These are phyloP conservation scores for Zaprionus inermis DNA, from an alignment of 1,140 invertebrate genomes.

Conservation along the genomic window DNA sequence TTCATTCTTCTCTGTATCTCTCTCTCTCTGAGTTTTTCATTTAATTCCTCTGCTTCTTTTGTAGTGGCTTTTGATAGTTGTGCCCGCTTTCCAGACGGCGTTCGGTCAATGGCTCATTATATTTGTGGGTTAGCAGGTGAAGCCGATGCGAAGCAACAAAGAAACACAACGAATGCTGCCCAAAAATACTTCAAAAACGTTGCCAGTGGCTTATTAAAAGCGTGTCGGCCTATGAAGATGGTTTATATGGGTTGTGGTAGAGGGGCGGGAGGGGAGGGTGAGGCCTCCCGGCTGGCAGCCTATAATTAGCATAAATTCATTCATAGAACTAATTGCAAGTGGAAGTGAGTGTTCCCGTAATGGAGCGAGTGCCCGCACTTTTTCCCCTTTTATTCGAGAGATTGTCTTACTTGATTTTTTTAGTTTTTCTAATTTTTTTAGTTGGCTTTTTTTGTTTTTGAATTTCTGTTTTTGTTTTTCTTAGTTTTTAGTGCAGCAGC, in stretches of 20 bases:
- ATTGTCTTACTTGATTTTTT: constrained; percentile 9
- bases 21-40: constrained; percentile 31
- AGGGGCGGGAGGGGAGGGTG: neutral
- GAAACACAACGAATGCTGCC: constrained; percentile 37
- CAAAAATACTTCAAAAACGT: constrained; percentile 39
- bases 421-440: neutral
- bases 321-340: constrained; percentile 79
- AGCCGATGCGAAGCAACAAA: constrained; percentile 49
- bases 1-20: constrained; percentile 22
- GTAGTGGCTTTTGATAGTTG: constrained; percentile 23
- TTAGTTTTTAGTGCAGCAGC: constrained; percentile 55
- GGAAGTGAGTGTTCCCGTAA: constrained; percentile 74
- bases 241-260: constrained; percentile 34
- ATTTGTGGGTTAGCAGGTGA: constrained; percentile 81
- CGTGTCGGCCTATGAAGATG: constrained; percentile 55
- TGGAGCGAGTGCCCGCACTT: constrained; percentile 54
- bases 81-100: constrained; percentile 22
- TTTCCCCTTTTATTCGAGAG: constrained; percentile 20
- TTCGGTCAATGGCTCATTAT: constrained; percentile 79
- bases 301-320: constrained; percentile 81
- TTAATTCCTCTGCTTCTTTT: constrained; percentile 42
- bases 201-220: constrained; percentile 71
- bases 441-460: constrained; percentile 23
- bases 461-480: constrained; percentile 35
- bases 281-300: constrained; percentile 34